Evolutionary conservation across 2,888 invertebrate species (phyloP), one percentile per base, ranked within the genome.

Genomic region (Nomada fucata): DNA sequence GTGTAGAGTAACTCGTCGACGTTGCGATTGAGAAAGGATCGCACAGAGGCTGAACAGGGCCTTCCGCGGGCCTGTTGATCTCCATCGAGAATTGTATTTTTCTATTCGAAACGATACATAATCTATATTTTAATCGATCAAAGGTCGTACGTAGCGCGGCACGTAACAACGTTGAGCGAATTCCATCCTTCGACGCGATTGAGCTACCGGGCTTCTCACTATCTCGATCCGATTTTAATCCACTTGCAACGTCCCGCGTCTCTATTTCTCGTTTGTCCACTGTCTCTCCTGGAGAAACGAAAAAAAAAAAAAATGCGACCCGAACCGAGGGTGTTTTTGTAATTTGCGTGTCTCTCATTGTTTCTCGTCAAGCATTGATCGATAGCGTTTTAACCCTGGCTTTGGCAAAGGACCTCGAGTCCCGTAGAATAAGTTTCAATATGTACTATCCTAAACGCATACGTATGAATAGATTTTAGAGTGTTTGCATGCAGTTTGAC

Each of bases 1-100:
- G 59, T 63, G 71, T 68, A 68, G 57, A 67, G 79, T 68, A 72
- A 75, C 70, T 77, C 65, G 70, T 80, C 68, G 76, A 70, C 60
- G 72, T 72, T 65, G 72, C 75, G 67, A 76, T 71, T 52, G 71
- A 68, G 70, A 72, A 60, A 60, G 55, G 65, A 76, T 71, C 59
- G 75, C 61, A 70, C 73, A 53, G 69, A 64, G 67, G 61, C 61
- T 36, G 60, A 59, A 47, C 75, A 63, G 72, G 81, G 80, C 69
- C 60, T 79, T 78, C 53, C 75, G 88, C 81, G 76, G 74, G 64
- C 72, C 79, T 76, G 84, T 86, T 80, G 77, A 74, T 84, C 87
- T 81, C 76, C 76, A 74, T 70, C 82, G 81, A 86, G 84, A 90
- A 89, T 86, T 85, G 88, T 89, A 89, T 89, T 89, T 89, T 89